phyloP scores from a whole-genome alignment of 1,140 invertebrate species.

The Eupristina koningsbergeri region DNA sequence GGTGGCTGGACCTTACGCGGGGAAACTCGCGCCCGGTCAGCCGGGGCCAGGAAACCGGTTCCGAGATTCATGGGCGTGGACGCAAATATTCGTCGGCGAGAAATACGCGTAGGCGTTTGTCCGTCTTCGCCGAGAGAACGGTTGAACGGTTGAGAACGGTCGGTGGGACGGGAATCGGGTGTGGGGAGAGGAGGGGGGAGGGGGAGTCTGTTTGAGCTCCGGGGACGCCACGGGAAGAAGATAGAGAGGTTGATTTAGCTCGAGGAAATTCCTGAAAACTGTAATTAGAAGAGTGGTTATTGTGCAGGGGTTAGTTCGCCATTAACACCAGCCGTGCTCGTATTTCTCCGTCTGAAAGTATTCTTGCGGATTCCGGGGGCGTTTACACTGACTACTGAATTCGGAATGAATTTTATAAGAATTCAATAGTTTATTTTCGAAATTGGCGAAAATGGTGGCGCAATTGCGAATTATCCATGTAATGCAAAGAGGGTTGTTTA shows the following conservation, averaged over 20 bases:
- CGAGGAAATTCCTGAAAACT: not conserved
- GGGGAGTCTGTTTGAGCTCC: not conserved
- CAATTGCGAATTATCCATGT: not conserved
- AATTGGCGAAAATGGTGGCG: not conserved
- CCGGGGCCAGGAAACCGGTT: not conserved
- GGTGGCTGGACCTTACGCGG: conserved; percentile 19
- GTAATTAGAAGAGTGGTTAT: conserved; percentile 27
- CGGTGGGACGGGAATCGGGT: not conserved
- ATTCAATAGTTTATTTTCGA: not conserved
- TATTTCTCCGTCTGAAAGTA: conserved; percentile 1
- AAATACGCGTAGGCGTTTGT: not conserved
- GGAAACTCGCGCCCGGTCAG: not conserved
- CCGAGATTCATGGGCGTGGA: not conserved
- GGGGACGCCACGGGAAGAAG: not conserved
- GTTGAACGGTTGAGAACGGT: too few relatives aligned
- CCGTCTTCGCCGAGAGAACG: too few relatives aligned
- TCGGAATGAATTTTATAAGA: not conserved
- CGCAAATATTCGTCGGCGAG: not conserved
- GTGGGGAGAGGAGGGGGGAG: not conserved
- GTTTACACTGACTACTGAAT: conserved; percentile 5
- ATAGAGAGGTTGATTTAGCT: conserved; percentile 13
- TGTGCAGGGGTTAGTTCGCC: not conserved
- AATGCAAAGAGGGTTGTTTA: not conserved
- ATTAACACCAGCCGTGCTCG: not conserved
- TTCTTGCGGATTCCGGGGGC: conserved; percentile 6